Evolutionary conservation across 2,888 invertebrate species (phyloP).

Genomic region (Caenorhabditis afra): DNA sequence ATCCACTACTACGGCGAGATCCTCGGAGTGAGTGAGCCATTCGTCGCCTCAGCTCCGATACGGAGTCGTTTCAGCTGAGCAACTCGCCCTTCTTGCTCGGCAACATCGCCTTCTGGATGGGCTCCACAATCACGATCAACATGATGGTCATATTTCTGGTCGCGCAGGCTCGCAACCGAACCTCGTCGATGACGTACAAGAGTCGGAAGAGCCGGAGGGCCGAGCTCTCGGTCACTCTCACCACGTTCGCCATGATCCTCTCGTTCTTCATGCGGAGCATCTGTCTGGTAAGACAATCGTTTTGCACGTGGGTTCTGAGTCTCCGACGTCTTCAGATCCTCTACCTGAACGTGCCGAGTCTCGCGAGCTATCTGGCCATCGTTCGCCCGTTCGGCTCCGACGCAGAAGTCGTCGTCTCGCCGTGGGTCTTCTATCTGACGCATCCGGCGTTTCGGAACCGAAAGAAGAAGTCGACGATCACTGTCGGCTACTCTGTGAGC

Average conservation of each 20-base stretch:
- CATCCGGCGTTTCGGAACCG: constrained; percentile 37
- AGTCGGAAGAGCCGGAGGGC: constrained; percentile 34
- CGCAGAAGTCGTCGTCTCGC: constrained; percentile 46
- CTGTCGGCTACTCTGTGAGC: constrained; percentile 31
- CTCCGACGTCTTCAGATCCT: constrained; percentile 16
- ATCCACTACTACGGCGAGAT: constrained; percentile 46
- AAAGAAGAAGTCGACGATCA: constrained; percentile 34
- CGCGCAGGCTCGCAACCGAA: constrained; percentile 23
- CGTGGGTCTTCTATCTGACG: constrained; percentile 46
- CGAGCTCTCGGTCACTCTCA: constrained; percentile 28
- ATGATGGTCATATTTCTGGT: constrained; percentile 34
- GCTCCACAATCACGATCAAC: constrained; percentile 35
- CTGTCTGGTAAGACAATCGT: constrained; percentile 28
- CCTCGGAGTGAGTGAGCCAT: constrained; percentile 14
- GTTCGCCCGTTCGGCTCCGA: constrained; percentile 44
- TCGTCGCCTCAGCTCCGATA: not conserved
- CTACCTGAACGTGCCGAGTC: constrained; percentile 9
- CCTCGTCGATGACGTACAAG: constrained; percentile 21
- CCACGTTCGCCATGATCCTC: constrained; percentile 48
- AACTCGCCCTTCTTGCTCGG: constrained; percentile 44
- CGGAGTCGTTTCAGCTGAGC: constrained; percentile 36
- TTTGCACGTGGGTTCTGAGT: not conserved
- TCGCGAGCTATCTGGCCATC: constrained; percentile 37
- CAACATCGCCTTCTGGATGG: constrained; percentile 47
- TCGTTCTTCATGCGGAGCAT: constrained; percentile 42